Evolutionary conservation across 2,888 invertebrate genomes (phyloP).

Genomic region (Lucinisca nassula): DNA sequence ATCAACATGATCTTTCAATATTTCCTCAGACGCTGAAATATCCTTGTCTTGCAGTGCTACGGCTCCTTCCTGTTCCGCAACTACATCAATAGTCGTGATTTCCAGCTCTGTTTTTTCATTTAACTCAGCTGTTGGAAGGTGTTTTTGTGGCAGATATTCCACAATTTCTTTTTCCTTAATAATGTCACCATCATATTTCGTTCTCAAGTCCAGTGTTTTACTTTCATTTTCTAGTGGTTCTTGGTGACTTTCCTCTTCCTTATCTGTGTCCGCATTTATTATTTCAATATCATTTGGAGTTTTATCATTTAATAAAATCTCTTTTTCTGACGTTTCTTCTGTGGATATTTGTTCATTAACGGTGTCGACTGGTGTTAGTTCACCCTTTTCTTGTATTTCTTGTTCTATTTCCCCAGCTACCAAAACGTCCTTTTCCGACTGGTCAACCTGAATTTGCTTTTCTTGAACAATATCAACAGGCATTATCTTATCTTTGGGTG

Average conservation of each 20-base stretch:
- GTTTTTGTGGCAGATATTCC: background rate
- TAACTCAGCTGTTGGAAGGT: background rate
- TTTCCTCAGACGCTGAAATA: too few relatives aligned
- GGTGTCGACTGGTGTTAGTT: background rate
- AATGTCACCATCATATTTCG: too few relatives aligned
- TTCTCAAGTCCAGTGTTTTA: too few relatives aligned
- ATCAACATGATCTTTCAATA: too few relatives aligned
- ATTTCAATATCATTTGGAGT: background rate
- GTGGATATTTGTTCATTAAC: background rate
- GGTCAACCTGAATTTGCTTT: background rate
- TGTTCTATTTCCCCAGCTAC: background rate
- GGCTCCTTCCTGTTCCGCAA: background rate
- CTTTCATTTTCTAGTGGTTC: too few relatives aligned
- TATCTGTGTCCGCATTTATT: background rate
- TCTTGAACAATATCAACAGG: background rate
- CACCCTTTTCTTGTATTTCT: background rate
- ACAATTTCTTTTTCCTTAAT: background rate
- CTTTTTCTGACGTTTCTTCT: background rate
- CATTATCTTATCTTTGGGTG: background rate
- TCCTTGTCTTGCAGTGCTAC: background rate
- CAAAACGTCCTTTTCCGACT: background rate
- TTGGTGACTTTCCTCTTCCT: background rate
- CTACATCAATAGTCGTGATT: background rate
- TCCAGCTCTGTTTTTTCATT: background rate
- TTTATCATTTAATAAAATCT: background rate